These are phyloP conservation scores for Heliconius hortense DNA, from an alignment of 2,888 invertebrate species.

Conservation along the genomic window DNA sequence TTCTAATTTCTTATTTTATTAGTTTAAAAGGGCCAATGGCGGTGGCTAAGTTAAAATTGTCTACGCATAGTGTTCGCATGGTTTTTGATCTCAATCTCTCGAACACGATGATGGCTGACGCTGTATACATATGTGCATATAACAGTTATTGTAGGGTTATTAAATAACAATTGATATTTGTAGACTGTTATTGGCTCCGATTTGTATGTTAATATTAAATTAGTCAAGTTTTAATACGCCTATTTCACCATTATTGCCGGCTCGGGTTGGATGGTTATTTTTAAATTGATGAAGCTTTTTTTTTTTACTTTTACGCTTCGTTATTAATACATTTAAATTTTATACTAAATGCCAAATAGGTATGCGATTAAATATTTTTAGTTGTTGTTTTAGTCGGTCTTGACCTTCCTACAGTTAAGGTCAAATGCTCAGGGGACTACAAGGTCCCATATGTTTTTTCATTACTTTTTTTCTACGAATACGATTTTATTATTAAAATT, in stretches of 20 bases:
- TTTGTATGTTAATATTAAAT: slow-evolving; percentile 24
- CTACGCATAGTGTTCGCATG: slow-evolving; percentile 37
- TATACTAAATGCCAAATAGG: slow-evolving; percentile 40
- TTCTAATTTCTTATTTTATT: slow-evolving; percentile 33
- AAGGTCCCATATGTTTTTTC: slow-evolving; percentile 13
- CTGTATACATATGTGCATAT: slow-evolving; percentile 14
- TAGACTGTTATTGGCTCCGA: slow-evolving; percentile 28
- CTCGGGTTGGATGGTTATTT: slow-evolving; percentile 10
- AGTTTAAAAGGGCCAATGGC: slow-evolving; percentile 29
- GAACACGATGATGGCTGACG: slow-evolving; percentile 25
- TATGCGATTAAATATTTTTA: slow-evolving; percentile 35
- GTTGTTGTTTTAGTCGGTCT: slow-evolving; percentile 32
- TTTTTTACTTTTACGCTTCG: slow-evolving; percentile 29
- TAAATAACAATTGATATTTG: slow-evolving; percentile 20
- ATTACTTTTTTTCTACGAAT: slow-evolving; percentile 4
- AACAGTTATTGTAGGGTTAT: slow-evolving; percentile 26
- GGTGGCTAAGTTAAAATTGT: slow-evolving; percentile 9
- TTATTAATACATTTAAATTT: slow-evolving; percentile 32
- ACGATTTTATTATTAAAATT: slow-evolving; percentile 10
- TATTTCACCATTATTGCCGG: slow-evolving; percentile 13
- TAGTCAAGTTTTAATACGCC: slow-evolving; percentile 27
- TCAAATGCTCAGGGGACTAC: slow-evolving; percentile 37
- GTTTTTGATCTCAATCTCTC: slow-evolving; percentile 47
- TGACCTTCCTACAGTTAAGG: slow-evolving; percentile 29
- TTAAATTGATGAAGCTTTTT: slow-evolving; percentile 26